Evolutionary conservation across 2,113 vertebrate species (phyloP).

Genomic region (Thoracochromis brauschi): DNA sequence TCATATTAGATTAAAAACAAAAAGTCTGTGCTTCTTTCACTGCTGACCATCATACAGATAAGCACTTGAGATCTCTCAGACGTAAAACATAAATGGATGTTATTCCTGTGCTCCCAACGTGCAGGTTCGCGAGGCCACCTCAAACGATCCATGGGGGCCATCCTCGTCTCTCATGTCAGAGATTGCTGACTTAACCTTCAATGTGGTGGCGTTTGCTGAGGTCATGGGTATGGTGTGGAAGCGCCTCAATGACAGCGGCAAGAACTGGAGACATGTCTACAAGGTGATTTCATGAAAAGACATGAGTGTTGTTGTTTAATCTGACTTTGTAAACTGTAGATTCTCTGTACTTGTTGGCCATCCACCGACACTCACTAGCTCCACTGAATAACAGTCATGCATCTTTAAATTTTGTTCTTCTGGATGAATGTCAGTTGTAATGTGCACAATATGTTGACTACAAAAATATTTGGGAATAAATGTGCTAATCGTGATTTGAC

Average conservation of each 20-base stretch:
- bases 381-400: not conserved
- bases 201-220: slow-evolving; percentile 88
- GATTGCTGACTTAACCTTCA: slow-evolving; percentile 93
- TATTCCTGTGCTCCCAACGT: not conserved
- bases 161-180: slow-evolving; percentile 94
- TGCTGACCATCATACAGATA: too few species aligned
- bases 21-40: not conserved
- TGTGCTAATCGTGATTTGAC: not conserved
- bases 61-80: not conserved
- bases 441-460: not conserved
- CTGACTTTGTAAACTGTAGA: not conserved
- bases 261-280: slow-evolving; percentile 97
- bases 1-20: not conserved
- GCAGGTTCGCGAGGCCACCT: slow-evolving; percentile 86
- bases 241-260: slow-evolving; percentile 90
- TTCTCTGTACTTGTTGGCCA: not conserved
- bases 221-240: slow-evolving; percentile 99
- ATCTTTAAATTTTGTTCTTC: not conserved
- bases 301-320: not conserved
- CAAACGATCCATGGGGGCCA: slow-evolving; percentile 95
- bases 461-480: not conserved
- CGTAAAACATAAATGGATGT: not conserved
- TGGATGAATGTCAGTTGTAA: not conserved
- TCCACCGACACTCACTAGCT: not conserved
- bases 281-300: slow-evolving; percentile 63